Conservation (phyloP, 2,888 invertebrate species). For the Phaonia tiefii region DNA sequence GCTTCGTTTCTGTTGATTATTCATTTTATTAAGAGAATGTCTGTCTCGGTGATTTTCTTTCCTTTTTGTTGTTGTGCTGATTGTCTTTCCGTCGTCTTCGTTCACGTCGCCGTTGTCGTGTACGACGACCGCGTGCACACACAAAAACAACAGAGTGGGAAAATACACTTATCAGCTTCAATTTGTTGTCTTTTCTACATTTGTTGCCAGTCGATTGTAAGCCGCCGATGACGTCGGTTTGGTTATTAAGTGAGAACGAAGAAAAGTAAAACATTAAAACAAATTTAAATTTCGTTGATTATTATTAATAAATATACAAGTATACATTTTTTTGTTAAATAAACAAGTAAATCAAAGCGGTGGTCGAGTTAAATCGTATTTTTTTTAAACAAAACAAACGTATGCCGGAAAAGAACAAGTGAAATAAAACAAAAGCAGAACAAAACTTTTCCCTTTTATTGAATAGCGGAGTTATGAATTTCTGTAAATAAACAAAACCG, state of each 20-base stretch:
- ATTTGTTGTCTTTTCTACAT: conserved; percentile 71
- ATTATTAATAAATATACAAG: conserved; percentile 35
- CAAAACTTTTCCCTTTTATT: neutral
- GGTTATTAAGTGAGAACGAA: conserved; percentile 52
- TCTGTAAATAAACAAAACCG: conserved; percentile 20
- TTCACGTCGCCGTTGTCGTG: conserved; percentile 34
- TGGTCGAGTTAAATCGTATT: neutral
- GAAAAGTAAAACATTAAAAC: conserved; percentile 20
- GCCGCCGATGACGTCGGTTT: conserved; percentile 74
- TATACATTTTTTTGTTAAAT: conserved; percentile 12
- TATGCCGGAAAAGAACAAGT: conserved; percentile 16
- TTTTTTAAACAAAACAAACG: neutral
- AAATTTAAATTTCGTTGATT: conserved; percentile 38
- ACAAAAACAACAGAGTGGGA: conserved; percentile 43
- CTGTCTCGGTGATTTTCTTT: conserved; percentile 59
- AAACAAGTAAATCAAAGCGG: conserved; percentile 10
- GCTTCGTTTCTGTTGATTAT: conserved; percentile 26
- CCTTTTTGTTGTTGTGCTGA: conserved; percentile 11
- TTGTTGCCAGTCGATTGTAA: conserved; percentile 72
- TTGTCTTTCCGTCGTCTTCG: conserved; percentile 49
- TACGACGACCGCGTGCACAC: conserved; percentile 13
- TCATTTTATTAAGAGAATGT: conserved; percentile 36
- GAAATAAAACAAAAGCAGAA: conserved; percentile 6
- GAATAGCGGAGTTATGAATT: conserved; percentile 18
- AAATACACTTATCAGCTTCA: conserved; percentile 68